Conservation (phyloP, 2,888 invertebrate species). For the Dryadula phaetusa region DNA sequence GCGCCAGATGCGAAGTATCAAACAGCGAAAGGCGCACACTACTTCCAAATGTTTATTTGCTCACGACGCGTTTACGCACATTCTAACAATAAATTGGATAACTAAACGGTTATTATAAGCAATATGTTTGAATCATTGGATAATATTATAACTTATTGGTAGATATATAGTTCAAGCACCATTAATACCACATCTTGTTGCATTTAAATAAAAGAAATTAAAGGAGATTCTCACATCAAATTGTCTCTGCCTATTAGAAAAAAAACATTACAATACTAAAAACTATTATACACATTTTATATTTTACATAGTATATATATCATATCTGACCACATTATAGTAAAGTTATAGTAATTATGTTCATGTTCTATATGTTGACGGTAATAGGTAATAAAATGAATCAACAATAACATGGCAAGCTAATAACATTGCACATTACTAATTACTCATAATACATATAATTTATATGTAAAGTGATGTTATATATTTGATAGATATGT, state of each 20-base stretch:
- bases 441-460: constrained; percentile 18
- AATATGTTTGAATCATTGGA: constrained; percentile 15
- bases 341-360: neutral
- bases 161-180: no score
- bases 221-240: no score
- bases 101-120: constrained; percentile 26
- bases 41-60: constrained; percentile 33
- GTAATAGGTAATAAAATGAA: constrained; percentile 17
- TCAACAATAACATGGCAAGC: constrained; percentile 4
- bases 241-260: no score
- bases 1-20: constrained; percentile 50
- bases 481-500: no score
- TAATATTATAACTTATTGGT: neutral
- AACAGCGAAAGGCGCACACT: constrained; percentile 31
- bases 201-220: no score
- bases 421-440: constrained; percentile 18
- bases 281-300: no score
- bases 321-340: constrained; percentile 16
- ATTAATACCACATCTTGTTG: no score
- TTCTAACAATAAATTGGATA: constrained; percentile 26
- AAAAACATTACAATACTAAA: no score
- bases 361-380: constrained; percentile 9
- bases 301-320: no score
- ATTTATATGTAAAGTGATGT: no score
- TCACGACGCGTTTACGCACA: constrained; percentile 29